Evolutionary conservation across 2,888 invertebrate genomes (phyloP).

Genomic region (Thecophora atra): DNA sequence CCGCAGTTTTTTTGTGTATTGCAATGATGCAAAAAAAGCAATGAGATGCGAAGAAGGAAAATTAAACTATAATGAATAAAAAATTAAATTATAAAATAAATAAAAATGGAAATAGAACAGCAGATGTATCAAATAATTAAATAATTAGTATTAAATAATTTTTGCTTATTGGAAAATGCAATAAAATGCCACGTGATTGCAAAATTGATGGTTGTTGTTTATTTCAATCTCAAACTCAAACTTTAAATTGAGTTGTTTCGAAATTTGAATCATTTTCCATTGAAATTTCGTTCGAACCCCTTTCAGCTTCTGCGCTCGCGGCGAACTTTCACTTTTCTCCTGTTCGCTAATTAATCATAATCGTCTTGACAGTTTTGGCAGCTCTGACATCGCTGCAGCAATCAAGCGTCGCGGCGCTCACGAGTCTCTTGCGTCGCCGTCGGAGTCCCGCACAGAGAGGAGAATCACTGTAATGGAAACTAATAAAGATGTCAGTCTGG

Average conservation of each 20-base stretch:
- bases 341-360: constrained; percentile 31
- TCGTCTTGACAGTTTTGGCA: constrained; percentile 22
- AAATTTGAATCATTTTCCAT: no score
- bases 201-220: no score
- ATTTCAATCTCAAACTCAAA: no score
- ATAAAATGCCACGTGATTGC: no score
- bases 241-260: no score
- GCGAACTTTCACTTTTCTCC: constrained; percentile 26
- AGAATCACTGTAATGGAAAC: constrained; percentile 40
- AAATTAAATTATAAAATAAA: neutral
- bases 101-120: no score
- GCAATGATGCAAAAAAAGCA: neutral
- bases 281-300: neutral
- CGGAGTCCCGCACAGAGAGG: neutral
- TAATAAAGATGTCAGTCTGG: constrained; percentile 42
- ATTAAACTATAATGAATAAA: neutral
- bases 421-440: no score
- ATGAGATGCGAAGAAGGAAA: neutral
- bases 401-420: constrained; percentile 16
- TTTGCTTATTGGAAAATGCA: no score
- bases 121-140: no score
- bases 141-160: no score
- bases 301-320: neutral
- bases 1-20: constrained; percentile 5
- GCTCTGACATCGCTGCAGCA: constrained; percentile 25